Conservation (phyloP, 2,888 invertebrate species). For the Aphidoletes aphidimyza region DNA sequence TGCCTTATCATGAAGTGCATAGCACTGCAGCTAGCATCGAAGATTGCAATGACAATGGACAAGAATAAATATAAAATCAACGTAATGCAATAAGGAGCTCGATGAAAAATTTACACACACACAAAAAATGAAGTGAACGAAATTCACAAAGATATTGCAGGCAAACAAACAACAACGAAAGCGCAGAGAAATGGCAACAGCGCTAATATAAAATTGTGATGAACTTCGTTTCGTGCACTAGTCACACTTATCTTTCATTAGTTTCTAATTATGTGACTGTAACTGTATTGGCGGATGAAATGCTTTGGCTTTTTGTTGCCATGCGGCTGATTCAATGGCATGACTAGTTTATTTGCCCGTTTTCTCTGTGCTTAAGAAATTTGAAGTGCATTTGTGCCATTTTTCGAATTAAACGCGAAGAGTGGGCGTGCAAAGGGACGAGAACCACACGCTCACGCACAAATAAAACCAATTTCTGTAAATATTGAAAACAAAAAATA, state of each 20-base stretch:
- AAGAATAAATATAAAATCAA: constrained; percentile 50
- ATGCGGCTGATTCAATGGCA: neutral
- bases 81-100: constrained; percentile 25
- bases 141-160: neutral
- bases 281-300: constrained; percentile 6
- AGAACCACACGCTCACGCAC: neutral
- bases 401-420: constrained; percentile 1
- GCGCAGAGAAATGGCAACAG: neutral
- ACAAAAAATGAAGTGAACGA: neutral
- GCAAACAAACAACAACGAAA: no score
- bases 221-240: constrained; percentile 25
- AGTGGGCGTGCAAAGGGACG: no score
- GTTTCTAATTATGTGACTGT: constrained; percentile 47
- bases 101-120: neutral
- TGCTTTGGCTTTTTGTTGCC: neutral
- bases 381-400: constrained; percentile 24
- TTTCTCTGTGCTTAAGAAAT: neutral
- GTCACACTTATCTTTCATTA: constrained; percentile 53
- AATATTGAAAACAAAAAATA: neutral
- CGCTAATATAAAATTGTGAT: constrained; percentile 2
- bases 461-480: neutral
- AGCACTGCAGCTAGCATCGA: neutral
- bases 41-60: neutral
- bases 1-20: neutral
- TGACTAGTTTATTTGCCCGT: neutral